These are phyloP conservation scores for Julus scandinavius DNA, from an alignment of 2,888 invertebrate species.

Conservation along the genomic window DNA sequence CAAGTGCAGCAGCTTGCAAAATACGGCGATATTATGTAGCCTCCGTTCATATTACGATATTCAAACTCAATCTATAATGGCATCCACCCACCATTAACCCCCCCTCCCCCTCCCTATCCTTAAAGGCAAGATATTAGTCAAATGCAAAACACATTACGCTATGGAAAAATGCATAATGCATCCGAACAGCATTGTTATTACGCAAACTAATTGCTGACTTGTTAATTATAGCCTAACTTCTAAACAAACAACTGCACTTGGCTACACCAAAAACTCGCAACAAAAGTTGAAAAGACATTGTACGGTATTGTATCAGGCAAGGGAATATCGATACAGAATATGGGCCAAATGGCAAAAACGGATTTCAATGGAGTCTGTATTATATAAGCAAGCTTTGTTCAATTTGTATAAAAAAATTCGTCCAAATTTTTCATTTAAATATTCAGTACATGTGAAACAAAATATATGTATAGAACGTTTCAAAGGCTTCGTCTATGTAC, in stretches of 20 bases:
- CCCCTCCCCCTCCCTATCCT: neutral
- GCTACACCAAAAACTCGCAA: neutral
- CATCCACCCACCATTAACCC: constrained; percentile 22
- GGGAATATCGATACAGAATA: no score
- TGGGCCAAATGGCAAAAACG: no score
- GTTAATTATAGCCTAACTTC: constrained; percentile 14
- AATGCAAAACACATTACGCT: constrained; percentile 22
- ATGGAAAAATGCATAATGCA: neutral
- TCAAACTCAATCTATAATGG: constrained; percentile 42
- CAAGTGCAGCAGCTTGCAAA: constrained; percentile 31
- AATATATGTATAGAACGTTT: neutral
- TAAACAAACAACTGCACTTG: neutral
- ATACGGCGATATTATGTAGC: constrained; percentile 39
- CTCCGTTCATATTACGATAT: constrained; percentile 17
- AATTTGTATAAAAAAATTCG: no score
- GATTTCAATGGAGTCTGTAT: no score
- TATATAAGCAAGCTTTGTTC: no score
- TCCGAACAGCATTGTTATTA: neutral
- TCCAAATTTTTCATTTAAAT: neutral
- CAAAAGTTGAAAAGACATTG: neutral
- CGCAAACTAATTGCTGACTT: constrained; percentile 22
- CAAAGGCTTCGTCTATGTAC: no score
- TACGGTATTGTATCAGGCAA: no score
- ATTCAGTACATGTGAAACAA: neutral
- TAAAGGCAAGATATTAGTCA: constrained; percentile 45